Evolutionary conservation across 92 coral and sea anemone species (phyloP).

Genomic region (Parazoanthus darwini): DNA sequence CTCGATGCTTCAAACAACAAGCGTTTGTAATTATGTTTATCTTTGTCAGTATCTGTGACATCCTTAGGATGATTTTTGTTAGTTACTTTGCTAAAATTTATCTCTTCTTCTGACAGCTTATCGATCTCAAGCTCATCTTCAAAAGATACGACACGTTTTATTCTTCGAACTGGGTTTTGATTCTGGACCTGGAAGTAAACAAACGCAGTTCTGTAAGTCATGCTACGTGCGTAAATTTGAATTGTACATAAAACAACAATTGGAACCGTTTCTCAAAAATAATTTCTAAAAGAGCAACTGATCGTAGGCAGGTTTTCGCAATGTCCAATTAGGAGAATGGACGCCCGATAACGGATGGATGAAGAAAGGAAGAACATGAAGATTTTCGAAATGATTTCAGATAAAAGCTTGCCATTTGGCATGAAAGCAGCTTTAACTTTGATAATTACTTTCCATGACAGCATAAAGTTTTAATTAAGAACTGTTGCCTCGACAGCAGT

Average conservation of each 20-base stretch:
- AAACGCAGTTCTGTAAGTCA: background rate
- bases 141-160: constrained; percentile 22
- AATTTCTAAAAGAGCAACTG: too few species aligned
- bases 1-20: background rate
- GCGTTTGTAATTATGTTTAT: background rate
- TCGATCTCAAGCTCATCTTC: constrained; percentile 26
- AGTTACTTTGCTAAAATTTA: background rate
- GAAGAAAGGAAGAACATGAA: too few species aligned
- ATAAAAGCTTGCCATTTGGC: too few species aligned
- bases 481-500: too few species aligned
- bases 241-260: background rate
- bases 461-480: too few species aligned
- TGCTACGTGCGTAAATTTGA: background rate
- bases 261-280: too few species aligned
- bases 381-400: too few species aligned
- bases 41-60: background rate
- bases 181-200: background rate
- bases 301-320: too few species aligned
- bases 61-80: background rate
- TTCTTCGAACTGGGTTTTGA: constrained; percentile 10
- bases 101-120: background rate
- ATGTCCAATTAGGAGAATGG: too few species aligned
- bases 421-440: too few species aligned
- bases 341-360: too few species aligned
- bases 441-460: too few species aligned